Base-by-base conservation (phyloP, 2,888 invertebrate species). In the Drosophila recens region DNA sequence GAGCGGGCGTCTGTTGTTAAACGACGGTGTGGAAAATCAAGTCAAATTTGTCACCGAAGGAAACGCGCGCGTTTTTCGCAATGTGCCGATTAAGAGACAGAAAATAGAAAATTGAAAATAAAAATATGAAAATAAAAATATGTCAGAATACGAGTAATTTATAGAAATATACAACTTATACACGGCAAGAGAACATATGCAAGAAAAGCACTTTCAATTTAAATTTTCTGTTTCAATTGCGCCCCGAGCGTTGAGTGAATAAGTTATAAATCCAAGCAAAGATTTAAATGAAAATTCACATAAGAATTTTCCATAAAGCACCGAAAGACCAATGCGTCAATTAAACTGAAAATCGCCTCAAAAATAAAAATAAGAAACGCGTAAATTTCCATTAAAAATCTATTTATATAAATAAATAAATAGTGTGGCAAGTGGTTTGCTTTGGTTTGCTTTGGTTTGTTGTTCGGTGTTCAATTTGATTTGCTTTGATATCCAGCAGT, bases 111-210 rank as follows among this genome's bases (percentile, higher is more conserved):
- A 42, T 51, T 38, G 23, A n/a, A 66, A 13, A 73, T 33, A 38
- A 57, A 34, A 36, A 45, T 45, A 33, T 9, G 43, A 51, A 56
- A 63, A 64, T 52, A 38, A 53, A 72, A 72, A 68, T 72, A 74
- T 83, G 72, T 77, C 77, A 77, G 72, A 62, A 54, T 30, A 34
- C 57, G 62, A 66, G 53, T 75, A 73, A 79, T 71, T 79, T 76
- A 70, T 81, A 66, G 63, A 75, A 65, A 65, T 61, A 72, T 56
- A 42, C 57, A 30, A 65, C 65, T 36, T 27, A 49, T 27, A 30
- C 38, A 11, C 27, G 27, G 8, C 46, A 20, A 23, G 27, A 45
- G 49, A 54, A 53, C 51, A 54, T 52, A 36, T 52, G 46, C 30
- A 57, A 17, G 33, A 49, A 30, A 56, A 43, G 20, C 61, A 75